Evolutionary conservation across 2,888 invertebrate genomes (phyloP).

Genomic region (Hirtodrosophila cameraria): DNA sequence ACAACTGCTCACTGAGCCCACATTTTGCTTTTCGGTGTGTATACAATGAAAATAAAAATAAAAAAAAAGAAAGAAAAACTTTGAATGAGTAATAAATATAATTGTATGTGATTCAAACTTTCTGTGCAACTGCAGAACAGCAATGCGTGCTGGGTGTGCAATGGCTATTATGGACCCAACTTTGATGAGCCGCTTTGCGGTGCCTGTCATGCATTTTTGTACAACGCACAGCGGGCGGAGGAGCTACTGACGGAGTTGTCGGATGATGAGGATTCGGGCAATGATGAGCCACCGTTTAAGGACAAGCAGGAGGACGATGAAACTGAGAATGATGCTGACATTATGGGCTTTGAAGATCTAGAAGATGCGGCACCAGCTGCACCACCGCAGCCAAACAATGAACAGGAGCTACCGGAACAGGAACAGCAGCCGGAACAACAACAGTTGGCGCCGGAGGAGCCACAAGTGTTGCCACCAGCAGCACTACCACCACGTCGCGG

Average conservation of each 20-base stretch:
- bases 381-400: slow-evolving; percentile 43
- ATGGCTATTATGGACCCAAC: slow-evolving; percentile 96
- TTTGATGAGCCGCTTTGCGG: slow-evolving; percentile 96
- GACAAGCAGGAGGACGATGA: slow-evolving; percentile 83
- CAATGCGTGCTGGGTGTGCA: slow-evolving; percentile 90
- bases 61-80: neutral
- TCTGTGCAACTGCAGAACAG: slow-evolving; percentile 71
- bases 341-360: slow-evolving; percentile 74
- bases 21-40: slow-evolving; percentile 78
- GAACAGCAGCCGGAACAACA: slow-evolving; percentile 23
- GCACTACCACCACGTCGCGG: slow-evolving; percentile 47
- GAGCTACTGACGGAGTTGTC: slow-evolving; percentile 84
- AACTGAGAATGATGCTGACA: slow-evolving; percentile 76
- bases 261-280: slow-evolving; percentile 96
- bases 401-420: slow-evolving; percentile 11
- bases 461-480: slow-evolving; percentile 36
- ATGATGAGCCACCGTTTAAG: slow-evolving; percentile 91
- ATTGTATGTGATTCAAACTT: neutral
- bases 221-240: slow-evolving; percentile 87
- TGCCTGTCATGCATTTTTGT: slow-evolving; percentile 96
- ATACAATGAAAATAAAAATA: slow-evolving; percentile 44
- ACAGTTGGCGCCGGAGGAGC: slow-evolving; percentile 20
- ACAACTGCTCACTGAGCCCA: slow-evolving; percentile 60
- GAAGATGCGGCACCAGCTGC: slow-evolving; percentile 72
- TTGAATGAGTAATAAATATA: neutral